A percentile compares a stretch with the other conserved stretches of the same genome.
These are phyloP conservation scores for Saimiri boliviensis DNA, from an alignment of 2,113 vertebrate genomes.

Conservation along the genomic window DNA sequence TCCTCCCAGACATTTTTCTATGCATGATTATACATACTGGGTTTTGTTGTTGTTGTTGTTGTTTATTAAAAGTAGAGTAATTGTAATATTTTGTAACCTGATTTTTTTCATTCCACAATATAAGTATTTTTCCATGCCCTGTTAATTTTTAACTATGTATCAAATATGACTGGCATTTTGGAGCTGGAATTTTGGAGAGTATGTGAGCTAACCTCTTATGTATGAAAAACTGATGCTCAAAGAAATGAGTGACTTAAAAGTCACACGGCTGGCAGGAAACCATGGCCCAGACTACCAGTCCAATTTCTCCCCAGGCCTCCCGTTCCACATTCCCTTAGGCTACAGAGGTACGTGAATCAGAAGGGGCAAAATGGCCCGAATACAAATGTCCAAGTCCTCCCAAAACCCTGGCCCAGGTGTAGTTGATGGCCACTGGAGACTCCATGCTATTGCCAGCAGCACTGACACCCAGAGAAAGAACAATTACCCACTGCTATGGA, in stretches of 20 bases:
- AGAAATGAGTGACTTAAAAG: neutral
- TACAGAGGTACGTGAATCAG: neutral
- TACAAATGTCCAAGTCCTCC: neutral
- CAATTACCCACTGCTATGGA: neutral
- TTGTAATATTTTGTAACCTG: neutral
- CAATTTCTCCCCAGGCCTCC: neutral
- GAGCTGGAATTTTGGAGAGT: neutral
- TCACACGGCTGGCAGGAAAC: neutral
- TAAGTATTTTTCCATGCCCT: neutral
- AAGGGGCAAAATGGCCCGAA: neutral
- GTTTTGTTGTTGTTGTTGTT: too few relatives aligned
- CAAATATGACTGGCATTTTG: neutral
- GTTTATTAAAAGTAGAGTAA: neutral
- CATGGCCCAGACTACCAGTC: neutral
- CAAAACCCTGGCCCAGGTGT: neutral
- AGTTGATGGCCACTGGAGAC: neutral
- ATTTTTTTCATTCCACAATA: neutral
- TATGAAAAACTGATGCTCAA: neutral
- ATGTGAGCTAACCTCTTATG: neutral
- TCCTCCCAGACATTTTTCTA: neutral
- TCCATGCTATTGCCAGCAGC: neutral
- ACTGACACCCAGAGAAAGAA: neutral
- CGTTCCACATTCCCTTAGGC: neutral
- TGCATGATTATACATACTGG: neutral
- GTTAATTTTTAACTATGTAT: conserved; percentile 18